Conservation (phyloP, 2,888 invertebrate species). For the Pterobdella sp. region DNA sequence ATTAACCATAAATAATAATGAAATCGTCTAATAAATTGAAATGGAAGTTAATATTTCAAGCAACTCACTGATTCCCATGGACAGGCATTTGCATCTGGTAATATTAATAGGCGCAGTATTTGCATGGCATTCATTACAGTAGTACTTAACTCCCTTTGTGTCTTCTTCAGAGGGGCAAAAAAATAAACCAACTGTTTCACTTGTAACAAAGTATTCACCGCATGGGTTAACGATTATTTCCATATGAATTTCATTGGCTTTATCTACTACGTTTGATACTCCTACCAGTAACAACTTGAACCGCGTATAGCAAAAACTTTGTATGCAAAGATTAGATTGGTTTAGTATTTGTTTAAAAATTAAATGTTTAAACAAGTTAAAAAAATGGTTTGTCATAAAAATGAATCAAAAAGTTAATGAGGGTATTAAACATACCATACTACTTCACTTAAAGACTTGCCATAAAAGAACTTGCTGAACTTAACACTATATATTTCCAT, state of each 20-base stretch:
- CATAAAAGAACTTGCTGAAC: constrained; percentile 74
- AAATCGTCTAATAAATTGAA: too few species aligned
- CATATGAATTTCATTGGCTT: constrained; percentile 1
- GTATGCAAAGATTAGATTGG: background rate
- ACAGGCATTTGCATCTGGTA: constrained; percentile 2
- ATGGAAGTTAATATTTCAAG: background rate
- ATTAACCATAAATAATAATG: too few species aligned
- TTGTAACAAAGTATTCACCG: background rate
- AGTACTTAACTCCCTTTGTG: constrained; percentile 14
- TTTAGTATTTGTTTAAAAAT: background rate
- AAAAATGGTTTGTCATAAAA: background rate
- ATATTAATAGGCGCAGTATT: background rate
- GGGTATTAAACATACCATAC: constrained; percentile 66
- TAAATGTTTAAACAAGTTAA: background rate
- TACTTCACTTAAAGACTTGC: constrained; percentile 96
- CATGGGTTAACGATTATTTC: constrained; percentile 22
- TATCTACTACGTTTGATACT: background rate
- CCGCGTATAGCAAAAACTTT: constrained; percentile 19
- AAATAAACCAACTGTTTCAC: constrained; percentile 16
- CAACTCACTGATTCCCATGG: background rate
- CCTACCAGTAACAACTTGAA: constrained; percentile 20
- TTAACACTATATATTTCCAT: constrained; percentile 41
- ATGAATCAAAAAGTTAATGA: background rate
- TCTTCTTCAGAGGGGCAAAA: constrained; percentile 17
- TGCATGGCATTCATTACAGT: constrained; percentile 18